These are phyloP conservation scores for rabbit (Oryctolagus cuniculus) DNA, from an alignment of 2,113 vertebrate species.

Conservation along the genomic window DNA sequence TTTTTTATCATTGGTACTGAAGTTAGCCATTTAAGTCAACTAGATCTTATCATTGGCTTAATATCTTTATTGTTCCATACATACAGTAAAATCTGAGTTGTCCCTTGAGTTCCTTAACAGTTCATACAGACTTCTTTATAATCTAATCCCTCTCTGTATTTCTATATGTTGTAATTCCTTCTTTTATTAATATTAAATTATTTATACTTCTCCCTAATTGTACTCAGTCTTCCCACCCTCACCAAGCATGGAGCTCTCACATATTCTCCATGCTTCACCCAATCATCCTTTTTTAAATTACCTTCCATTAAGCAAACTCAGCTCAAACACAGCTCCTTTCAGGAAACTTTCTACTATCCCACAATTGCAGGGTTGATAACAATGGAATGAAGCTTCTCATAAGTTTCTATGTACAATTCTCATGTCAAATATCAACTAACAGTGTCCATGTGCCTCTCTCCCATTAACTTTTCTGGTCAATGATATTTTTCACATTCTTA, in stretches of 20 bases:
- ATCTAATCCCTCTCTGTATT: background rate
- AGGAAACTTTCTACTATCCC: background rate
- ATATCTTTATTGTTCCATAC: background rate
- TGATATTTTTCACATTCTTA: background rate
- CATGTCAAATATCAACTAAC: background rate
- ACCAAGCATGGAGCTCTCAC: background rate
- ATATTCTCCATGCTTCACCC: accelerated
- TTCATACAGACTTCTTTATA: background rate
- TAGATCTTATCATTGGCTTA: background rate
- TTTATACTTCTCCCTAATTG: background rate
- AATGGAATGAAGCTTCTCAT: background rate
- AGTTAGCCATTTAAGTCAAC: background rate
- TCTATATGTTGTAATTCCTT: background rate
- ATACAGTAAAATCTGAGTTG: background rate
- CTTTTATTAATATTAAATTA: background rate
- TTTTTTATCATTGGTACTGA: background rate
- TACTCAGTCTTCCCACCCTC: too few relatives aligned
- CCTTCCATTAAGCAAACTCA: background rate
- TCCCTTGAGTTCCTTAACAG: background rate
- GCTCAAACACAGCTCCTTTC: background rate
- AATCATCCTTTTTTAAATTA: background rate
- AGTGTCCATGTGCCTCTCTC: background rate
- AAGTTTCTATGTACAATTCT: background rate
- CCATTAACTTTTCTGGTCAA: background rate
- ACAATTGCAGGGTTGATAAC: background rate